A percentile compares a stretch with the other conserved stretches of the same genome.
Conservation (phyloP, 2,888 invertebrate genomes). For the Corythucha ciliata region DNA sequence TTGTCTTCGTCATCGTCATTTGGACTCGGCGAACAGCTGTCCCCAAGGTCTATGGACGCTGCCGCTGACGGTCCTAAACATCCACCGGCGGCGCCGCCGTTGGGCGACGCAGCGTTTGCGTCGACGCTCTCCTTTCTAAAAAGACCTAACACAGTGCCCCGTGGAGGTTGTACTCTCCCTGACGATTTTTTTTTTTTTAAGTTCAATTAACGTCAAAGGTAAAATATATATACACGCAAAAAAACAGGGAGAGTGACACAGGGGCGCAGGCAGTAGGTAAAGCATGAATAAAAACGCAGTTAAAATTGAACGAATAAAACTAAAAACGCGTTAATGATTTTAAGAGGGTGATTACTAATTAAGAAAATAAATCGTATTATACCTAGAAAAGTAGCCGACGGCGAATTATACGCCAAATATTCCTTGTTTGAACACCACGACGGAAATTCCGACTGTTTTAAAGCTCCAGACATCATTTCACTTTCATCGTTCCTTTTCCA, state of each 20-base stretch:
- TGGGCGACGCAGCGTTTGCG: constrained; percentile 21
- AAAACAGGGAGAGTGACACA: too few relatives aligned
- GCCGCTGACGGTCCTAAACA: too few relatives aligned
- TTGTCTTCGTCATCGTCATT: too few relatives aligned
- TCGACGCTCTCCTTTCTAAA: constrained; percentile 72
- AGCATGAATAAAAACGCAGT: neutral
- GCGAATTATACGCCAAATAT: constrained; percentile 82
- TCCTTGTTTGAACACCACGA: constrained; percentile 94
- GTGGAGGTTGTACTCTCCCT: constrained; percentile 78
- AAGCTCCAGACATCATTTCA: constrained; percentile 52
- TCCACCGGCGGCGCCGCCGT: too few relatives aligned
- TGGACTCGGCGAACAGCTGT: too few relatives aligned
- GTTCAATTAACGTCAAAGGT: too few relatives aligned
- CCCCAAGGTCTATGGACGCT: too few relatives aligned
- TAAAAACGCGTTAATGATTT: neutral
- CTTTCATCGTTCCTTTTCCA: constrained; percentile 79
- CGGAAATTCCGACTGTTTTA: constrained; percentile 81
- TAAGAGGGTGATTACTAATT: too few relatives aligned
- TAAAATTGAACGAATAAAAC: neutral
- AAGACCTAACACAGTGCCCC: constrained; percentile 77
- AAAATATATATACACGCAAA: too few relatives aligned
- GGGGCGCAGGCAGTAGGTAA: too few relatives aligned
- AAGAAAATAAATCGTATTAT: constrained; percentile 38
- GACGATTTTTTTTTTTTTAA: too few relatives aligned
- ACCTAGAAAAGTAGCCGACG: constrained; percentile 86